phyloP scores from a whole-genome alignment of 2,888 invertebrate species.

The Trilocha varians region DNA sequence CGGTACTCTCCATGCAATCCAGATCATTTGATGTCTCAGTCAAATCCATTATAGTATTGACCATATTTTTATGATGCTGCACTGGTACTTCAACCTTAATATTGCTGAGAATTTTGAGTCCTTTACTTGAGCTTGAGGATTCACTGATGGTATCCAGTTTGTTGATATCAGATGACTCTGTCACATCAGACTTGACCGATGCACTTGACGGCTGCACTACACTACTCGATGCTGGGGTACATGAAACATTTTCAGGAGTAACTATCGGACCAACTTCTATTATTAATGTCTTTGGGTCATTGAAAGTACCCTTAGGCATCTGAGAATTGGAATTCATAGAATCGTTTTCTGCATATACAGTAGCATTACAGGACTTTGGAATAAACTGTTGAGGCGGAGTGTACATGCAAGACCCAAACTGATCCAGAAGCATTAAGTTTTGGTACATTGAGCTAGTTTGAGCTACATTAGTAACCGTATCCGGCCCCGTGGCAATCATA shows the following conservation, averaged over 20 bases:
- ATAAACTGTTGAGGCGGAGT: conserved; percentile 45
- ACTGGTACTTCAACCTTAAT: conserved; percentile 70
- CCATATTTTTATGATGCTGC: conserved; percentile 59
- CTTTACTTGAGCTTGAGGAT: conserved; percentile 39
- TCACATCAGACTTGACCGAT: conserved; percentile 17
- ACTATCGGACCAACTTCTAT: conserved; percentile 58
- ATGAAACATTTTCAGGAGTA: conserved; percentile 15
- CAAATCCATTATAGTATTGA: conserved; percentile 61
- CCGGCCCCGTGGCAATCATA: conserved; percentile 38
- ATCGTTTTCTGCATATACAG: conserved; percentile 32
- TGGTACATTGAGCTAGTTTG: conserved; percentile 59
- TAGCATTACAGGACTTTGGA: conserved; percentile 36
- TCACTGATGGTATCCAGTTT: conserved; percentile 34
- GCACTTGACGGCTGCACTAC: conserved; percentile 9
- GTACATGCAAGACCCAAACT: conserved; percentile 63
- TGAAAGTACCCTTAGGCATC: conserved; percentile 29
- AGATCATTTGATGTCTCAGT: conserved; percentile 50
- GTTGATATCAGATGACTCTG: conserved; percentile 18
- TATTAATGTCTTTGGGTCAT: conserved; percentile 51
- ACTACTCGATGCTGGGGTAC: conserved; percentile 6
- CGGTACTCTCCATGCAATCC: conserved; percentile 21
- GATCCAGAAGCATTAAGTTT: conserved; percentile 65
- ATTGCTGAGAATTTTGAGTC: conserved; percentile 67
- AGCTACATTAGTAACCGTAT: conserved; percentile 49
- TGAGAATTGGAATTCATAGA: conserved; percentile 23